Percentiles rank a stretch among this genome's conserved stretches.
These are phyloP conservation scores for Drosophila setosimentum DNA, from an alignment of 2,888 invertebrate species.

Conservation along the genomic window DNA sequence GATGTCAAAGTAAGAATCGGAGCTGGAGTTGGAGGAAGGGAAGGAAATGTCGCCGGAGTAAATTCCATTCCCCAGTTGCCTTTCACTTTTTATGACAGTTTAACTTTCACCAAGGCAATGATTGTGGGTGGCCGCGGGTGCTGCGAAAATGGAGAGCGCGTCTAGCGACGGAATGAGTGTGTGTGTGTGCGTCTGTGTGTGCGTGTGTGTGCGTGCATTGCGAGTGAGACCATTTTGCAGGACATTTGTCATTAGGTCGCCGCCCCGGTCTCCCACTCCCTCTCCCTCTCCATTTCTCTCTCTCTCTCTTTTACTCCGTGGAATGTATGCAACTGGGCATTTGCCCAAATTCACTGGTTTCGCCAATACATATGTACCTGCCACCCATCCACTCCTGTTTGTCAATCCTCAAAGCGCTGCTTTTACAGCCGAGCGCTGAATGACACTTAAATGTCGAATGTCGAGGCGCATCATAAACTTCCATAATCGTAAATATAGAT, in stretches of 20 bases:
- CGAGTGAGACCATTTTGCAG: slow-evolving; percentile 73
- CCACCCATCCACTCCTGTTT: not conserved
- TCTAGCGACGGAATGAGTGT: slow-evolving; percentile 23
- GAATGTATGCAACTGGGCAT: slow-evolving; percentile 3
- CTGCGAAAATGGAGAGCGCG: not conserved
- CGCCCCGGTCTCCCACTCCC: not conserved
- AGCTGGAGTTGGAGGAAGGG: slow-evolving; percentile 6
- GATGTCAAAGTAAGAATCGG: slow-evolving; percentile 21
- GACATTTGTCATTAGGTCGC: slow-evolving; percentile 72
- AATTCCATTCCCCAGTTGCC: slow-evolving; percentile 70
- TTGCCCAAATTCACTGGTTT: not conserved
- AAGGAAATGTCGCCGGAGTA: slow-evolving; percentile 15
- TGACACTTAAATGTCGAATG: slow-evolving; percentile 74
- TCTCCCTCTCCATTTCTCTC: not conserved
- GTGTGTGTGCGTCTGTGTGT: not conserved
- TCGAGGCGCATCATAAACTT: slow-evolving; percentile 64
- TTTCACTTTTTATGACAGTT: slow-evolving; percentile 81
- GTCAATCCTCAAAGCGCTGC: slow-evolving; percentile 39
- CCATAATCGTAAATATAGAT: slow-evolving; percentile 80
- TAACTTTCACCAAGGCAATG: slow-evolving; percentile 68
- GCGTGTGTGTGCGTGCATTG: slow-evolving; percentile 59
- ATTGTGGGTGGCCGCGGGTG: slow-evolving; percentile 40
- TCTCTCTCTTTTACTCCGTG: not conserved
- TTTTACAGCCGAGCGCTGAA: slow-evolving; percentile 76
- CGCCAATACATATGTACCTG: not conserved